Base-by-base conservation (phyloP, 1,140 invertebrate genomes). In the Camponotus pennsylvanicus region DNA sequence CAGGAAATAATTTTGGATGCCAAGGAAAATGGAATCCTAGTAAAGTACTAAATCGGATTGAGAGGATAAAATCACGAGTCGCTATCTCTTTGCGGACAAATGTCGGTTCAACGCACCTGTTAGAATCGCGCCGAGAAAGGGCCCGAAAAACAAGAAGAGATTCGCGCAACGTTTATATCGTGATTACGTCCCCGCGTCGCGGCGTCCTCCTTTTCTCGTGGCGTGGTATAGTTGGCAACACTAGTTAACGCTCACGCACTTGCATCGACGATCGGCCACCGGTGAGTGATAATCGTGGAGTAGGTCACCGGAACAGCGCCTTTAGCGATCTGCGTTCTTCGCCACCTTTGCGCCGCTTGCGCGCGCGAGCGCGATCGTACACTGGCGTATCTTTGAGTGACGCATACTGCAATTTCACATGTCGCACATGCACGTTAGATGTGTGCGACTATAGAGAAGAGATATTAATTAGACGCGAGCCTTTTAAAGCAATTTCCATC, bases 281-380 rank as follows among this genome's bases (percentile, higher is more conserved):
- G 88, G 91, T 89, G 92, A 92, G 90, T 91, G 92, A 93, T 93
- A 93, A 93, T 93, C 92, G 91, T 91, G 92, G 92, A 94, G 94
- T 95, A 93, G 94, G 94, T 95, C 94, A 95, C 87, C 93, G 92
- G 94, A 95, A 95, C 94, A 95, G 91, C 86, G 94, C 94, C 94
- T 92, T 89, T 90, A 94, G 94, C 94, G 66, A 94, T 94, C 93
- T 92, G 89, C 93, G 93, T 94, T 94, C 94, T 89, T 94, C 91
- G 85, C 85, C 90, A 92, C 91, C 89, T 93, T 92, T 84, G 88
- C 49, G 49, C 90, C 73, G 71, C 42, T 66, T 55, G 69, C 61
- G 66, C 61, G 55, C 79, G 32, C 18, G 27, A 61, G 49, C 34
- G 27, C 11, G 64, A 42, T 3, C 37, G 18, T n/a, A 57, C 67